These are phyloP conservation scores for Saccostrea glomerata DNA, from an alignment of 1,140 invertebrate species.

Conservation along the genomic window DNA sequence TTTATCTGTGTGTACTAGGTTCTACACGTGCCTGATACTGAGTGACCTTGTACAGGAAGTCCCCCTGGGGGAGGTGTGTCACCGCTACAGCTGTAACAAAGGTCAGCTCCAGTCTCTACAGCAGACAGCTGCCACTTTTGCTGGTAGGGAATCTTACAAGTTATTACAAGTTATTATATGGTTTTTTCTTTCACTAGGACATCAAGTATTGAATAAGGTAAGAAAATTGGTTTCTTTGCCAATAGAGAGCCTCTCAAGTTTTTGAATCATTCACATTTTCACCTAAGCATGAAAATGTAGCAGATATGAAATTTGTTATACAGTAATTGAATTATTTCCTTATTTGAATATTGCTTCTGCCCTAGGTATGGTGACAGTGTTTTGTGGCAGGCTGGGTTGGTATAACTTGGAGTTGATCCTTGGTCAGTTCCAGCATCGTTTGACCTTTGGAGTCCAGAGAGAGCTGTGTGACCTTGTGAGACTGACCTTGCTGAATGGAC, in stretches of 20 bases:
- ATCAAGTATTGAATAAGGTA: too few relatives aligned
- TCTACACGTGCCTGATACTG: slow-evolving; percentile 94
- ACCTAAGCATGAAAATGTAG: too few relatives aligned
- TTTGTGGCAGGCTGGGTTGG: slow-evolving; percentile 96
- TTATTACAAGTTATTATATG: neutral
- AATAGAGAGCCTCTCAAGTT: too few relatives aligned
- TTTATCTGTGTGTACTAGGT: slow-evolving; percentile 81
- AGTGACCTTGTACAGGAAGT: slow-evolving; percentile 96
- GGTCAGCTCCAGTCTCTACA: slow-evolving; percentile 95
- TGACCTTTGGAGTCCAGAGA: slow-evolving; percentile 95
- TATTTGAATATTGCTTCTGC: neutral
- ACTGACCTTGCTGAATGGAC: slow-evolving; percentile 90
- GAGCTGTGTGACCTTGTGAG: slow-evolving; percentile 95
- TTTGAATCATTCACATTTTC: too few relatives aligned
- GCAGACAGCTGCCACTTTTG: slow-evolving; percentile 96
- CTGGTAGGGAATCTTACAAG: slow-evolving; percentile 82
- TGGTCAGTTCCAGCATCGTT: slow-evolving; percentile 93
- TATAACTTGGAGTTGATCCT: slow-evolving; percentile 92
- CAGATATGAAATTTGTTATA: too few relatives aligned
- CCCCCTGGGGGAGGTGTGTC: slow-evolving; percentile 87
- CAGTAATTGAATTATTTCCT: too few relatives aligned
- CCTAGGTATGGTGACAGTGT: slow-evolving; percentile 93
- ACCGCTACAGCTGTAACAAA: slow-evolving; percentile 91
- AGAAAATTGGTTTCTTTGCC: too few relatives aligned
- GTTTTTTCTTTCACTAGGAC: too few relatives aligned